These are phyloP conservation scores for Tinea trinotella DNA, from an alignment of 2,888 invertebrate species.

Conservation along the genomic window DNA sequence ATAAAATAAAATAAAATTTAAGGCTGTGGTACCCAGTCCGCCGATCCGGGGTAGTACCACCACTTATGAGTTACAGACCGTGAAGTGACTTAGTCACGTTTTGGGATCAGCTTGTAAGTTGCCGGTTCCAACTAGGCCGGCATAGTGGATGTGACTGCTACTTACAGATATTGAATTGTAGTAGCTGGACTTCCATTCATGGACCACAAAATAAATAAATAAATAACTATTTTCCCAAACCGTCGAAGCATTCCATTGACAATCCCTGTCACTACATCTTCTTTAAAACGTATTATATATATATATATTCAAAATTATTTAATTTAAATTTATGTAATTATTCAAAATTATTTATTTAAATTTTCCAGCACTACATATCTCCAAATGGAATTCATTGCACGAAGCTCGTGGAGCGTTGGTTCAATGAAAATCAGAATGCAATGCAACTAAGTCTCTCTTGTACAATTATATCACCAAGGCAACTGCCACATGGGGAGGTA, in stretches of 20 bases:
- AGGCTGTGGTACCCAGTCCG: too few species aligned
- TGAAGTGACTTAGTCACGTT: too few species aligned
- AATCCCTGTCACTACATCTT: too few species aligned
- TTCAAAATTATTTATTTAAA: not conserved
- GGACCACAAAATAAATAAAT: not conserved
- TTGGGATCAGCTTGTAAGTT: too few species aligned
- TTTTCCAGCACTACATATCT: conserved; percentile 40
- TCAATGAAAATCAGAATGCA: conserved; percentile 23
- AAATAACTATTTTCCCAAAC: not conserved
- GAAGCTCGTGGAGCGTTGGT: conserved; percentile 31
- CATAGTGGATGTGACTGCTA: too few species aligned
- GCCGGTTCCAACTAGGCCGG: too few species aligned
- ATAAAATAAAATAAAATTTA: too few species aligned
- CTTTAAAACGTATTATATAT: not conserved
- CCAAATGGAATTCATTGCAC: conserved; percentile 30
- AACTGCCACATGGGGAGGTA: conserved; percentile 29
- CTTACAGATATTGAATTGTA: too few species aligned
- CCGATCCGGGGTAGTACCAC: too few species aligned
- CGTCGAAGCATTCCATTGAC: too few species aligned
- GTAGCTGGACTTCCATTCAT: too few species aligned
- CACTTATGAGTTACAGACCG: too few species aligned
- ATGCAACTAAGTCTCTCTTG: conserved; percentile 36
- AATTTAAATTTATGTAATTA: not conserved
- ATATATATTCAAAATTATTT: not conserved
- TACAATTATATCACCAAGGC: conserved; percentile 36